A percentile compares a stretch with the other conserved stretches of the same genome.
Conservation (phyloP, 2,113 vertebrate species). For the Elaphurus davidianus region DNA sequence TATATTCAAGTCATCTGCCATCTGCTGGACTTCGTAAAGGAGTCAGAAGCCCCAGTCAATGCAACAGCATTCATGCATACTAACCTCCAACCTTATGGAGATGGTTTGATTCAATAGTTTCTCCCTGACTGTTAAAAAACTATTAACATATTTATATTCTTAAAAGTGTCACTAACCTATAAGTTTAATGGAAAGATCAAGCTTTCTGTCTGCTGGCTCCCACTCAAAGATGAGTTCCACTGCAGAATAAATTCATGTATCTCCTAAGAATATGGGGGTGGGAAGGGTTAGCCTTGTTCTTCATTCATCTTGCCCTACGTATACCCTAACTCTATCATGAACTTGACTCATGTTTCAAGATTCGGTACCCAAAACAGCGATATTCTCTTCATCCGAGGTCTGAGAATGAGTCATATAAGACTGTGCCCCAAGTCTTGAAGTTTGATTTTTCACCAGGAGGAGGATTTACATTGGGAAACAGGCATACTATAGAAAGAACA, state of each 20-base stretch:
- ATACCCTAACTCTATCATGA: fast-evolving
- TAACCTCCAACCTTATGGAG: neutral
- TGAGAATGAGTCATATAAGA: neutral
- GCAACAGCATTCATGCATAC: neutral
- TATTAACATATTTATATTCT: neutral
- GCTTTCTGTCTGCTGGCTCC: neutral
- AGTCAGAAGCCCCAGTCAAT: neutral
- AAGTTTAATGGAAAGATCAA: neutral
- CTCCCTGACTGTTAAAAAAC: neutral
- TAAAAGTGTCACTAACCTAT: neutral
- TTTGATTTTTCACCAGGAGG: neutral
- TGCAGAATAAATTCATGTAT: neutral
- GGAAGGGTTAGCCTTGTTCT: fast-evolving
- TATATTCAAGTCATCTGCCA: neutral
- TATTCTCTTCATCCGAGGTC: neutral
- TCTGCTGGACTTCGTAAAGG: neutral
- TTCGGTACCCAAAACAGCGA: neutral
- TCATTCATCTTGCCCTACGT: neutral
- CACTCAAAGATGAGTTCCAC: neutral
- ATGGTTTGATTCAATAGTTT: neutral
- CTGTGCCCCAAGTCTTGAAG: neutral
- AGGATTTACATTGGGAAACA: neutral
- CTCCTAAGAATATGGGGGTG: neutral
- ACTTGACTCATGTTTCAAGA: neutral
- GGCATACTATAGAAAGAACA: neutral